phyloP scores from a whole-genome alignment of 2,797 vertebrate species.

The Manis pentadactyla region DNA sequence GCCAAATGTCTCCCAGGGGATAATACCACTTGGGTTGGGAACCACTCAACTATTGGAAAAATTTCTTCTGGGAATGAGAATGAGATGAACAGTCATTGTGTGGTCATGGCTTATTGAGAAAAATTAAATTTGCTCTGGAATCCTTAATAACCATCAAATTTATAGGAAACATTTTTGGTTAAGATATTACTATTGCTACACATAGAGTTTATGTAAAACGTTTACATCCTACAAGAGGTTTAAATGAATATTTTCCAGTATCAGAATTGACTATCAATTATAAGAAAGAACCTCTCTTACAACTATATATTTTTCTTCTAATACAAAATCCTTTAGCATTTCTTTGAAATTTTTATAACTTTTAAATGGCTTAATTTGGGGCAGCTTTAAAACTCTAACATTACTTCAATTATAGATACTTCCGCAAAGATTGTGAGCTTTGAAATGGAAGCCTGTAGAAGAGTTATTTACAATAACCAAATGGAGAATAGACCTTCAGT shows the following conservation, averaged over 20 bases:
- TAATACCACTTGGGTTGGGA: not conserved
- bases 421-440: not conserved
- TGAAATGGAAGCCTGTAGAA: not conserved
- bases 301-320: not conserved
- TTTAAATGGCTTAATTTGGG: not conserved
- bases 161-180: not conserved
- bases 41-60: not conserved
- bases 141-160: not conserved
- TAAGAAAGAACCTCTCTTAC: not conserved
- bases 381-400: not conserved
- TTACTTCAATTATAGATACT: not conserved
- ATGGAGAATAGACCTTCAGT: not conserved
- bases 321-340: not conserved
- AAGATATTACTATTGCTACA: not conserved
- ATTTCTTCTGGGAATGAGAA: not conserved
- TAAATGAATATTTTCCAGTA: not conserved
- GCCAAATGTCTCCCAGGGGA: not conserved
- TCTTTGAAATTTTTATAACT: not conserved
- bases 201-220: not conserved
- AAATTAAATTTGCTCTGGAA: not conserved
- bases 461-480: not conserved
- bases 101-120: not conserved
- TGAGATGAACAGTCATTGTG: not conserved
- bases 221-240: not conserved
- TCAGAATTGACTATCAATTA: not conserved